These are phyloP conservation scores for Anastrepha obliqua DNA, from an alignment of 1,140 invertebrate genomes.

Conservation along the genomic window DNA sequence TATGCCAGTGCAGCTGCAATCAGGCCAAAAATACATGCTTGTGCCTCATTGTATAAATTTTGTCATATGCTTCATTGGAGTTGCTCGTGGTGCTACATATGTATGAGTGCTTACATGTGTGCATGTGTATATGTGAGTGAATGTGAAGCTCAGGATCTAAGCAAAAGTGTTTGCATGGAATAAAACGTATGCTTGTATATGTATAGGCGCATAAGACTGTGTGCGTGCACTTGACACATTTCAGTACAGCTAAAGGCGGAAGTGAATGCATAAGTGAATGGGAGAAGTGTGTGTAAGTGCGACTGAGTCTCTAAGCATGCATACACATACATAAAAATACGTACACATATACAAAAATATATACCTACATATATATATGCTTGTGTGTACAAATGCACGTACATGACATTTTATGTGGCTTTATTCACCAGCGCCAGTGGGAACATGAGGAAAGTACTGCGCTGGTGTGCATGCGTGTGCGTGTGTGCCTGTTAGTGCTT, in stretches of 20 bases:
- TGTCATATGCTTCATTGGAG: constrained; percentile 22
- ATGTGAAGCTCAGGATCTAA: not conserved
- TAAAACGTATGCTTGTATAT: not conserved
- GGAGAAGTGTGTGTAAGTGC: not conserved
- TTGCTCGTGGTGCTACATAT: not conserved
- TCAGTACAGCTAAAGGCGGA: constrained; percentile 26
- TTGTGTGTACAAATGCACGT: not conserved
- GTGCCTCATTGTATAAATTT: constrained; percentile 28
- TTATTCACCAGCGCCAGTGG: not conserved
- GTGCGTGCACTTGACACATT: constrained; percentile 55
- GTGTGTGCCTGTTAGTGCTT: not conserved
- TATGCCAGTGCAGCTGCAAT: constrained; percentile 20
- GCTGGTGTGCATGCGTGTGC: not conserved
- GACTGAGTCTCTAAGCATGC: not conserved
- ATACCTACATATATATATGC: not conserved
- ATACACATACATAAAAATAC: not conserved
- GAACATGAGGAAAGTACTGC: not conserved
- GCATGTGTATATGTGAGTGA: not conserved
- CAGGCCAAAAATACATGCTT: constrained; percentile 26
- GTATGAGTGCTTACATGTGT: not conserved
- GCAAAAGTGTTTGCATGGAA: not conserved
- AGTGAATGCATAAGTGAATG: constrained; percentile 16
- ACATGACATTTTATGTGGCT: not conserved
- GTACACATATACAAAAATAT: not conserved
- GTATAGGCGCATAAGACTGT: constrained; percentile 14